phyloP scores from a whole-genome alignment of 2,797 vertebrate genomes.

The Oryzias sinensis region DNA sequence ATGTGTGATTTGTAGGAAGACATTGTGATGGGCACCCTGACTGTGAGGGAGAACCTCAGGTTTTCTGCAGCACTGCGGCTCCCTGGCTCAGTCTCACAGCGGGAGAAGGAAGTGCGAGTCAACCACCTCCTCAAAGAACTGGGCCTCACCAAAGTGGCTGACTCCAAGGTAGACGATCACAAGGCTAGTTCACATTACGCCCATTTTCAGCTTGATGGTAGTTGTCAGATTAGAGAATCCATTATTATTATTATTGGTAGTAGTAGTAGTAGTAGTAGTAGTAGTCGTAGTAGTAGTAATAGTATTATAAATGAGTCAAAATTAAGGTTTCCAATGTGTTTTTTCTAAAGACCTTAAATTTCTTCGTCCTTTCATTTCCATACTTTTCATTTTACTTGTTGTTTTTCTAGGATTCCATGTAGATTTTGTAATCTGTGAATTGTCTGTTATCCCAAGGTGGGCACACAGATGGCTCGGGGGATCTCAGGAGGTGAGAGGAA shows the following conservation, averaged over 20 bases:
- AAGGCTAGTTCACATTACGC: not conserved
- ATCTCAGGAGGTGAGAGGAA: constrained; percentile 95
- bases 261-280: no score
- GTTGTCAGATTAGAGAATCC: no score
- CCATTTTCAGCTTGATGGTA: no score
- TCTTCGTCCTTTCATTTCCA: no score
- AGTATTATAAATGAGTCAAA: no score
- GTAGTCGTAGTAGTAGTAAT: no score
- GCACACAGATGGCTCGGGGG: constrained; percentile 86
- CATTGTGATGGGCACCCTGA: constrained; percentile 93
- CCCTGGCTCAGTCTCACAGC: constrained; percentile 76
- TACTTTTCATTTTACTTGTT: no score
- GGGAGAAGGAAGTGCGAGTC: constrained; percentile 85
- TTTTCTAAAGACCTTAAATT: no score
- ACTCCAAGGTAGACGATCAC: constrained; percentile 81
- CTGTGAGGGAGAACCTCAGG: constrained; percentile 91
- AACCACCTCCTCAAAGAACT: constrained; percentile 86
- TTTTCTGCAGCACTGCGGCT: constrained; percentile 94
- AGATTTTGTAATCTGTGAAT: not conserved
- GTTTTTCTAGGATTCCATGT: not conserved
- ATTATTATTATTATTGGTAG: no score
- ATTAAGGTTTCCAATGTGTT: no score
- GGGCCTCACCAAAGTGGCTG: constrained; percentile 89
- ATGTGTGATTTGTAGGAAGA: constrained; percentile 82
- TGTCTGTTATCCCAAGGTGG: constrained; percentile 76